Evolutionary conservation across 2,113 vertebrate species (phyloP).

Genomic region (Burhinus bistriatus): DNA sequence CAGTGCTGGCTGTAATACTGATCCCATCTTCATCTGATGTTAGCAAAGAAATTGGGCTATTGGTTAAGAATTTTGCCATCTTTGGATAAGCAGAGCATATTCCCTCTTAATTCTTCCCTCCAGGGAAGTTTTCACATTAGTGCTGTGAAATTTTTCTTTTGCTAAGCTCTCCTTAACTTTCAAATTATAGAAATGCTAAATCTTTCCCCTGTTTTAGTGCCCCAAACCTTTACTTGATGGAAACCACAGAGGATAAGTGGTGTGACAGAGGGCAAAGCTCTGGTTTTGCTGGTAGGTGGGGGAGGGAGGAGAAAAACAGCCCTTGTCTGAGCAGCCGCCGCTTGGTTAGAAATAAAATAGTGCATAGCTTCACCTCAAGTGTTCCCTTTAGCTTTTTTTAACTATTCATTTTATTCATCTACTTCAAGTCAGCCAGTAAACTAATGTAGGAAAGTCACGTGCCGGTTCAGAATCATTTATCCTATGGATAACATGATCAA

Average conservation of each 20-base stretch:
- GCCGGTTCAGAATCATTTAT: conserved; percentile 3
- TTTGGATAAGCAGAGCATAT: neutral
- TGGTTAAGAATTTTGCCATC: neutral
- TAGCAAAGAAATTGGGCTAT: neutral
- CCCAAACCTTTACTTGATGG: neutral
- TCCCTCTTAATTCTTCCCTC: neutral
- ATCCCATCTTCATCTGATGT: neutral
- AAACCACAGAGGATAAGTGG: neutral
- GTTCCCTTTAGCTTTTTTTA: neutral
- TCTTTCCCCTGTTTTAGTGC: neutral
- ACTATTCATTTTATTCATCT: conserved; percentile 20
- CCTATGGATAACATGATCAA: neutral
- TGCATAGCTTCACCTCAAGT: neutral
- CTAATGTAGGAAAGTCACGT: neutral
- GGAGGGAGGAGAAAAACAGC: neutral
- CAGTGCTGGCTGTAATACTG: neutral
- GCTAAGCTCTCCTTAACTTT: neutral
- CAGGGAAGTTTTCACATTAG: neutral
- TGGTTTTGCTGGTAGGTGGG: neutral
- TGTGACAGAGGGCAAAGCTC: neutral
- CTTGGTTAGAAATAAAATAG: conserved; percentile 1
- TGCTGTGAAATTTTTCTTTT: neutral
- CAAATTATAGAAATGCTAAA: neutral
- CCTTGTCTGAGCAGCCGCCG: neutral
- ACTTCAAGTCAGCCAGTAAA: neutral